Percentiles rank a stretch among this genome's conserved stretches.
These are phyloP conservation scores for roundworm (Caenorhabditis elegans) DNA, from an alignment of 1,140 invertebrate species.

Conservation along the genomic window DNA sequence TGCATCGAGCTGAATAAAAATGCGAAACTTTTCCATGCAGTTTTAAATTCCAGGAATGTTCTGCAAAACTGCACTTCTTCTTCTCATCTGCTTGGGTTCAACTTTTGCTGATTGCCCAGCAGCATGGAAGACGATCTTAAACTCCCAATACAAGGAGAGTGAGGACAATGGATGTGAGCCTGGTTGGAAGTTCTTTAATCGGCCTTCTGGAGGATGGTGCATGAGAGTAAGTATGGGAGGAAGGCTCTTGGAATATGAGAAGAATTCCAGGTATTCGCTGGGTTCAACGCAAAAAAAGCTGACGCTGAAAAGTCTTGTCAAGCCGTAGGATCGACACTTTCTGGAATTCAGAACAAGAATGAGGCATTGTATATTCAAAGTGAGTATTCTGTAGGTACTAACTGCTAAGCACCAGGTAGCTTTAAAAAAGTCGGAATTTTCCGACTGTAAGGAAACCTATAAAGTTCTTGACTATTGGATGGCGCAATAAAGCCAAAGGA, in stretches of 20 bases:
- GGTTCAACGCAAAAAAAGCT: not conserved
- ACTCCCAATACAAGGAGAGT: not conserved
- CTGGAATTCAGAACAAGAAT: not conserved
- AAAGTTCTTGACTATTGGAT: no score
- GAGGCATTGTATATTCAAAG: not conserved
- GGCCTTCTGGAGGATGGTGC: not conserved
- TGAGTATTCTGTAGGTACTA: no score
- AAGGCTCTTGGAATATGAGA: not conserved
- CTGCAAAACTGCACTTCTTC: not conserved
- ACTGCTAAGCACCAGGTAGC: no score
- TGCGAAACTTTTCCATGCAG: not conserved
- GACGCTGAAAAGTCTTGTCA: not conserved
- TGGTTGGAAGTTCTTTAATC: not conserved
- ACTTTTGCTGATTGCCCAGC: not conserved
- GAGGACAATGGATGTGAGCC: not conserved
- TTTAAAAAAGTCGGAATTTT: no score
- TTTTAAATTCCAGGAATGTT: not conserved
- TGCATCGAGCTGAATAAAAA: no score
- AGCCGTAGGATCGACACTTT: not conserved
- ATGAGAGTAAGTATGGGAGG: not conserved
- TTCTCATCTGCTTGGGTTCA: not conserved
- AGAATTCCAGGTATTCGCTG: not conserved
- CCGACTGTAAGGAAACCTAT: no score
- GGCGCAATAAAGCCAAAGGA: no score
- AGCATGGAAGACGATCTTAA: not conserved